Base-by-base conservation (phyloP, 2,113 vertebrate species). In the Hydrolagus affinis region DNA sequence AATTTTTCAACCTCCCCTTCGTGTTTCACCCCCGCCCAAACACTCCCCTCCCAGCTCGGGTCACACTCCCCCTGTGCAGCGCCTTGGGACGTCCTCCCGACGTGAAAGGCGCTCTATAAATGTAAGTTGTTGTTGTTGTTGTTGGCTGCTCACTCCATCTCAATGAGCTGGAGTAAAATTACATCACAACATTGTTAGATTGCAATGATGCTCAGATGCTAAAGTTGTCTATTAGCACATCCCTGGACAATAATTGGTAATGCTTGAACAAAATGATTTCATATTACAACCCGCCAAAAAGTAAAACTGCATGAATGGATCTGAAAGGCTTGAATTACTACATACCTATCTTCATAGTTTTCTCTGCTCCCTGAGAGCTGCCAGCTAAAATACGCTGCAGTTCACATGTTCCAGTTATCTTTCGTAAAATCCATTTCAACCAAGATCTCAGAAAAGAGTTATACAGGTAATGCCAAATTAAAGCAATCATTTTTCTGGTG, bases 401-500 rank as follows among this genome's bases (percentile, higher is more conserved):
- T 89, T 99, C 97, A 89, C 97, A 98, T 66, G 89, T 96, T 62
- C 96, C 92, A 0, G 95, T 97, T 8, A 93, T 88, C 86, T 96
- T 94, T 86, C 96, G 89, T 86, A 96, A 66, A 69, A 98, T 1
- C 97, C 97, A 99, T 91, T 99, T 99, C 87, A 98, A 85, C 95
- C 96, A 98, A 86, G 94, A 96, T 7, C 97, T 93, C 32, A 99
- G 89, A 88, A 95, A 96, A 76, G 91, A 93, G 25, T 92, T 91
- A 91, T 97, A 98, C 73, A 99, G 90, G 88, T 95, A 96, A 60
- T 94, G 91, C 96, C 95, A 98, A 86, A 97, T 86, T 70, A 76
- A 91, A 69, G 87, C 80, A 86, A 96, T 87, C 97, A 99, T 98
- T 88, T n/a, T 91, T 94, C 92, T 93, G 88, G 8, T 78, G 30